Percentiles rank a stretch among this genome's conserved stretches.
Evolutionary conservation across 2,797 vertebrate species (phyloP).

Genomic region (Kryptopterus vitreolus): DNA sequence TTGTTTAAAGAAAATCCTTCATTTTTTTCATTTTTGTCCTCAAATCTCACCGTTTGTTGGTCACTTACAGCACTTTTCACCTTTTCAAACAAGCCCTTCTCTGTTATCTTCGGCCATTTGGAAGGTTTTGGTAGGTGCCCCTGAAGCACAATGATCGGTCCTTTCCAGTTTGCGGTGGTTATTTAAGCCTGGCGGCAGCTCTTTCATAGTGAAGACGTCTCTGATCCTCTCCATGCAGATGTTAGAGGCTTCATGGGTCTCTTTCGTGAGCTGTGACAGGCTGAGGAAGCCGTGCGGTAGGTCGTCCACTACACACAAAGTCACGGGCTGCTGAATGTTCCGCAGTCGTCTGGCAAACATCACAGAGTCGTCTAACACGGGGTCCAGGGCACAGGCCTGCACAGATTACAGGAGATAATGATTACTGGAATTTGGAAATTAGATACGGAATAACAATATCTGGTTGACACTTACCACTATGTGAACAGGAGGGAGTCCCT

Average conservation of each 20-base stretch:
- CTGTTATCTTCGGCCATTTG: conserved; percentile 46
- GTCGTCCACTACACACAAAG: conserved; percentile 85
- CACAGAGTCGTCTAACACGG: conserved; percentile 92
- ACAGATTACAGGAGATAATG: background rate
- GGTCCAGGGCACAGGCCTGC: conserved; percentile 89
- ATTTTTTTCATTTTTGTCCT: background rate
- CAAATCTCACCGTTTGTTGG: background rate
- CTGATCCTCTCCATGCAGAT: conserved; percentile 83
- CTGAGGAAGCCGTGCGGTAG: conserved; percentile 92
- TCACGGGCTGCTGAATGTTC: conserved; percentile 76
- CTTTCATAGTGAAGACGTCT: conserved; percentile 69
- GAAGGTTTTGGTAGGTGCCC: conserved; percentile 49
- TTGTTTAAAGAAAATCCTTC: background rate
- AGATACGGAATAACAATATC: background rate
- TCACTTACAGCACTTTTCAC: background rate
- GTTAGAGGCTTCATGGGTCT: conserved; percentile 80
- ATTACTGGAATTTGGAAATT: background rate
- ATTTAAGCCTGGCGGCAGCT: conserved; percentile 63
- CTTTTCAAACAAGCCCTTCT: conserved; percentile 45
- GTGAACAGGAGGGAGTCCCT: conserved; percentile 79
- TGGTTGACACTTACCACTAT: conserved; percentile 69
- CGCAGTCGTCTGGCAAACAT: conserved; percentile 88
- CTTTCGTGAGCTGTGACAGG: conserved; percentile 82
- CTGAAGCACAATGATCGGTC: conserved; percentile 60
- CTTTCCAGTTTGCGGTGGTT: conserved; percentile 81